Evolutionary conservation across 2,888 invertebrate genomes (phyloP).

Genomic region (Pterostichus niger): DNA sequence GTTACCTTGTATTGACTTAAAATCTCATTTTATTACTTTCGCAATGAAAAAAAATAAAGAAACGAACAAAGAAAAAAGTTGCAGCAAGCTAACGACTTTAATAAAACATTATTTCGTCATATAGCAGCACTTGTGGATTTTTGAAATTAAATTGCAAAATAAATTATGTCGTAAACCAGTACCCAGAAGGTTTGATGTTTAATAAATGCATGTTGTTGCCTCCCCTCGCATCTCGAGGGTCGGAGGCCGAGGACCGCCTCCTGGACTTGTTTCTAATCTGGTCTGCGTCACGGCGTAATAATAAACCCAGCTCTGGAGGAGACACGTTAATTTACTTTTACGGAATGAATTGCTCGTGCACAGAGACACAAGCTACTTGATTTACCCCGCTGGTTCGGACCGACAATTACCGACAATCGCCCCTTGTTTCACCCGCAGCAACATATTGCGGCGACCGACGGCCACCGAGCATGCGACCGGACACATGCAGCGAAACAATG

Average conservation of each 20-base stretch:
- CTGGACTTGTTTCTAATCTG: slow-evolving; percentile 65
- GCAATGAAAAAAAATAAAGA: too few relatives aligned
- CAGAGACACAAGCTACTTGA: slow-evolving; percentile 49
- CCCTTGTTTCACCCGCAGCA: slow-evolving; percentile 2
- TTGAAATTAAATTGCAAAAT: slow-evolving; percentile 58
- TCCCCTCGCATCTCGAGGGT: slow-evolving; percentile 2
- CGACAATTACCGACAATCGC: slow-evolving; percentile 11
- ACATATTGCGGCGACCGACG: too few relatives aligned
- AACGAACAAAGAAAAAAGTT: slow-evolving; percentile 48
- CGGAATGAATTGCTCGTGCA: slow-evolving; percentile 61
- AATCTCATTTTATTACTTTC: slow-evolving; percentile 56
- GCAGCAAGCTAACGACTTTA: slow-evolving; percentile 35
- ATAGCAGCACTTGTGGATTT: slow-evolving; percentile 47
- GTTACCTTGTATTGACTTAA: slow-evolving; percentile 52
- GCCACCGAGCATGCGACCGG: background rate
- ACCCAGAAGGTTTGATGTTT: slow-evolving; percentile 61
- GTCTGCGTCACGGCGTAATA: slow-evolving; percentile 63
- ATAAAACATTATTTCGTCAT: slow-evolving; percentile 48
- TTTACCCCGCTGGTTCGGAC: slow-evolving; percentile 38
- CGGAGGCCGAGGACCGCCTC: background rate
- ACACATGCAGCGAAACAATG: slow-evolving; percentile 6
- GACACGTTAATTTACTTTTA: slow-evolving; percentile 67
- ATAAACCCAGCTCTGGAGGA: slow-evolving; percentile 60
- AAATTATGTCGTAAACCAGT: slow-evolving; percentile 55
- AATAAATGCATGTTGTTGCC: slow-evolving; percentile 66